These are phyloP conservation scores for Blennius ocellaris DNA, from an alignment of 2,113 vertebrate genomes.

Conservation along the genomic window DNA sequence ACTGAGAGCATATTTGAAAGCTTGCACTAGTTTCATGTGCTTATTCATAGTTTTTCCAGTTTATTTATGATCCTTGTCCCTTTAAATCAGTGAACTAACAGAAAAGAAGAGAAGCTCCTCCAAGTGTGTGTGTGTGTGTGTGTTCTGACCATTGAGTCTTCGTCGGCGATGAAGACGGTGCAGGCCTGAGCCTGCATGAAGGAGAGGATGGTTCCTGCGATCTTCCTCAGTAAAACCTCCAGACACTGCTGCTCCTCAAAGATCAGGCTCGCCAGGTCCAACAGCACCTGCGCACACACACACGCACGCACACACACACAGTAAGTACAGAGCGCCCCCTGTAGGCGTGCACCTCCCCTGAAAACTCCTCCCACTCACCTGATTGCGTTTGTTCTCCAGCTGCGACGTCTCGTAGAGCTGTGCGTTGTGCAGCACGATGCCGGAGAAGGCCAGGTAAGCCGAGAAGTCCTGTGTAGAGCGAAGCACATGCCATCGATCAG, in stretches of 20 bases:
- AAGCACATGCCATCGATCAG: not conserved
- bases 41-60: too few species aligned
- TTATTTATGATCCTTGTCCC: too few species aligned
- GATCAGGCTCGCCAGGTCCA: slow-evolving; percentile 96
- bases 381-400: slow-evolving; percentile 95
- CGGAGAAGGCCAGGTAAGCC: slow-evolving; percentile 94
- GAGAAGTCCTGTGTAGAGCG: slow-evolving; percentile 89
- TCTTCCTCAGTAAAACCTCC: slow-evolving; percentile 95
- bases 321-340: not conserved
- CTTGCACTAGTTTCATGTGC: too few species aligned
- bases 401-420: slow-evolving; percentile 95
- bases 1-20: too few species aligned
- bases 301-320: not conserved
- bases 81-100: too few species aligned
- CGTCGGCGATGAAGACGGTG: slow-evolving; percentile 93
- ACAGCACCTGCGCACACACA: slow-evolving; percentile 86
- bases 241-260: slow-evolving; percentile 97
- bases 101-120: too few species aligned
- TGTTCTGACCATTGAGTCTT: slow-evolving; percentile 88
- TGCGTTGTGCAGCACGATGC: slow-evolving; percentile 97
- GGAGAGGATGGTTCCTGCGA: slow-evolving; percentile 94
- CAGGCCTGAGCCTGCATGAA: slow-evolving; percentile 98
- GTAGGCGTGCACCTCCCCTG: not conserved
- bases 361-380: slow-evolving; percentile 78
- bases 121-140: slow-evolving; percentile 6